Conservation (phyloP, 1,140 invertebrate genomes). For the Scaptomyza hsui region DNA sequence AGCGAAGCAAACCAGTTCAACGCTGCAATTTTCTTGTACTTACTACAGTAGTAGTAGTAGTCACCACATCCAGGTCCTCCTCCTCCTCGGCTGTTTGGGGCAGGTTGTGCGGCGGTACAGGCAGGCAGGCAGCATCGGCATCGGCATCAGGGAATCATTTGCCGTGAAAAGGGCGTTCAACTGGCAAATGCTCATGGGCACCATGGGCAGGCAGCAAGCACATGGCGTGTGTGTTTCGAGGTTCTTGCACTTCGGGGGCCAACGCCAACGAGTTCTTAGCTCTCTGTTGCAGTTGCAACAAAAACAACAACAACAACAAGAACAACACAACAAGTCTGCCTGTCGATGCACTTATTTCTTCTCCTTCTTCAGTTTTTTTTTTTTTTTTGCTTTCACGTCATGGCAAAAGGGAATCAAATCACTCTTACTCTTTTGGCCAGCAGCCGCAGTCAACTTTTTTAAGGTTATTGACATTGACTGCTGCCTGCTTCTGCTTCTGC, state of each 20-base stretch:
- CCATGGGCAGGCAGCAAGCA: conserved; percentile 40
- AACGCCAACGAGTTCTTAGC: conserved; percentile 54
- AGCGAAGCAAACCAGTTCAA: conserved; percentile 59
- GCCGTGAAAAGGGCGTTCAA: conserved; percentile 84
- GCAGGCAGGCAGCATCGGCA: conserved; percentile 30
- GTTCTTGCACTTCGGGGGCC: conserved; percentile 65
- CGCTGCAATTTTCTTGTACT: conserved; percentile 18
- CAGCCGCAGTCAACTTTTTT: conserved; percentile 20
- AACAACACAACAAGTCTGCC: not conserved
- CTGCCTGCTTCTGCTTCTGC: too few relatives aligned
- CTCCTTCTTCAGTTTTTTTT: not conserved
- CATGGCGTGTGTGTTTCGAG: conserved; percentile 69
- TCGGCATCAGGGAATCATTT: conserved; percentile 70
- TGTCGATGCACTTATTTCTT: conserved; percentile 37
- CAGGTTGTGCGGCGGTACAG: conserved; percentile 39
- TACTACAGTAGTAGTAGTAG: not conserved
- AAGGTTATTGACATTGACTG: conserved; percentile 66
- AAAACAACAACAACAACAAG: not conserved
- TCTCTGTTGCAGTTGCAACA: conserved; percentile 8
- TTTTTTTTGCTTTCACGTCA: conserved; percentile 40
- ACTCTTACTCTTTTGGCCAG: conserved; percentile 73
- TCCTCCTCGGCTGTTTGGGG: conserved; percentile 9
- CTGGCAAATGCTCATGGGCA: conserved; percentile 69
- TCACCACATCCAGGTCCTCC: conserved; percentile 28
- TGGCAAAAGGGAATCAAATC: conserved; percentile 80